Evolutionary conservation across 2,797 vertebrate genomes (phyloP), one percentile per base, ranked within the genome.

Genomic region (Myripristis murdjan): DNA sequence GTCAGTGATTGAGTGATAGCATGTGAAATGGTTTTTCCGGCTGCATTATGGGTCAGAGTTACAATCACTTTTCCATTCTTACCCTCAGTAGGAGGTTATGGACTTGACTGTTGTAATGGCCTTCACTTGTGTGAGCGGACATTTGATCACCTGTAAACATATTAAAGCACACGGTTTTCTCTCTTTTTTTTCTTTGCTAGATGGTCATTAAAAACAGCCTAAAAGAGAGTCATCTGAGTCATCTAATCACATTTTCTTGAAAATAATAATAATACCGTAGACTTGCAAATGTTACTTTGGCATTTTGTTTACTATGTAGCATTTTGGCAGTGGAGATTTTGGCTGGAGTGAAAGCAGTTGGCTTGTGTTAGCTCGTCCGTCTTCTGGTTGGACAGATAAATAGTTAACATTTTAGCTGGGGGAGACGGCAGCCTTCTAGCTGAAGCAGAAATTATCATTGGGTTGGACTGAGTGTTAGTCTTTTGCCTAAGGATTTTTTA

Each of bases 1-100:
- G 90, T 89, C 87, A 80, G 85, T 90, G 91, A 93, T 93, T 91
- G 93, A 94, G 82, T 80, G 92, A 93, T 92, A 84, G 89, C 84
- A 89, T 82, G 88, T 71, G 82, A 89, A 92, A 89, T 82, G 75
- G 47, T 61, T 89, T 84, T 77, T 69, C 62, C 58, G 77, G 65
- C 73, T 73, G 75, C 66, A 75, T 75, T 84, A 77, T 69, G 66
- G 68, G 75, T 73, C 61, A 70, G 43, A 77, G 43, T 82, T 75
- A 73, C 69, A 67, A 82, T 85, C 55, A 84, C 73, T 87, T 86
- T 80, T 81, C 47, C 63, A 44, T 70, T 63, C 60, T 73, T 77
- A 53, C 54, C 53, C 72, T 73, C 44, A 73, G 69, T 37, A 15
- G 20, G 48, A 84, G 61, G 46, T 68, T 48, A 74, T 52, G 41